phyloP scores from a whole-genome alignment of 2,113 vertebrate genomes.

The Tachuris rubrigastra region DNA sequence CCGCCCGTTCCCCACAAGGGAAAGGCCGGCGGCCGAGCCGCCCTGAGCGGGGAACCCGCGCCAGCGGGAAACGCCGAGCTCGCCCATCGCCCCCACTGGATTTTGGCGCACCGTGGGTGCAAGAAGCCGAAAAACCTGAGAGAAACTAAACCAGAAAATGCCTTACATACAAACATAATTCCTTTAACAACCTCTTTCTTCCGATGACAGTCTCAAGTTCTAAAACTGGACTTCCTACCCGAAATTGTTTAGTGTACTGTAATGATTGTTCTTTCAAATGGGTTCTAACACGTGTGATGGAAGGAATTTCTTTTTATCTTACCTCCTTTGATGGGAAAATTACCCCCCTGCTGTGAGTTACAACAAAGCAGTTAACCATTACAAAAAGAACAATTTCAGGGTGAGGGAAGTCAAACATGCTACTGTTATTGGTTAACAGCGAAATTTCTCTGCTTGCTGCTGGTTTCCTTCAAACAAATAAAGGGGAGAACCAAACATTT shows the following conservation, averaged over 20 bases:
- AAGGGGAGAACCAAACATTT: background rate
- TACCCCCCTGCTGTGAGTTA: constrained; percentile 56
- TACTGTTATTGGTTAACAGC: constrained; percentile 61
- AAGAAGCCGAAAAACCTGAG: background rate
- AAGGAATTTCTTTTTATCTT: constrained; percentile 60
- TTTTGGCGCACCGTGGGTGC: background rate
- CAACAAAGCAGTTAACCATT: constrained; percentile 69
- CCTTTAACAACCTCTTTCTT: background rate
- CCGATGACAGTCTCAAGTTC: background rate
- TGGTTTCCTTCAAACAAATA: background rate
- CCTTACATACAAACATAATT: background rate
- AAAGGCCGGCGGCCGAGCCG: background rate
- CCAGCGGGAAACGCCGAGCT: background rate
- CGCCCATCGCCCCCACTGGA: background rate
- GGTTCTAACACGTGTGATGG: background rate
- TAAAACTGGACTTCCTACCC: background rate
- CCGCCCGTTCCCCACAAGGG: background rate
- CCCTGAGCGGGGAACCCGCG: background rate
- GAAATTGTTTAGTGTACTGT: background rate
- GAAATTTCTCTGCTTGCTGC: background rate
- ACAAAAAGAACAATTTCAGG: constrained; percentile 49
- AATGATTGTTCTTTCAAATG: background rate
- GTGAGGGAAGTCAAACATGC: constrained; percentile 38
- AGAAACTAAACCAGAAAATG: background rate
- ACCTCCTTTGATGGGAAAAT: constrained; percentile 3